These are phyloP conservation scores for Hyperopisus bebe DNA, from an alignment of 2,113 vertebrate genomes.

Conservation along the genomic window DNA sequence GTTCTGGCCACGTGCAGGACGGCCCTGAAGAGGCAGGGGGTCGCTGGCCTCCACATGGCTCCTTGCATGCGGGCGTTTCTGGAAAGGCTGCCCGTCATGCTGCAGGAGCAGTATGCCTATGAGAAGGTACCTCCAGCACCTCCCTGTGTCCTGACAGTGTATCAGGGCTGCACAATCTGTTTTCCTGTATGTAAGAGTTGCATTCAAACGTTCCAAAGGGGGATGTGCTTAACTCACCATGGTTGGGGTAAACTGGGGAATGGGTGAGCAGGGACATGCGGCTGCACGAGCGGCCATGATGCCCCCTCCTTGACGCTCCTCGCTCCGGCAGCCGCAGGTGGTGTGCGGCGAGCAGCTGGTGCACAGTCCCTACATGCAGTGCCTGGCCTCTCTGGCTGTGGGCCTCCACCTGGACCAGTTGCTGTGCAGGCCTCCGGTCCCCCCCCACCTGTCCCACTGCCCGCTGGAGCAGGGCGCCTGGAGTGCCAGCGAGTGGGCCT, in stretches of 20 bases:
- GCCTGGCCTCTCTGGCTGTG: slow-evolving; percentile 85
- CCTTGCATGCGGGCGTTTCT: slow-evolving; percentile 95
- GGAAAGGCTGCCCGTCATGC: slow-evolving; percentile 88
- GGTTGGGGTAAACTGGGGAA: neutral
- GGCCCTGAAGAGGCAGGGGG: slow-evolving; percentile 86
- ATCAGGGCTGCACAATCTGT: neutral
- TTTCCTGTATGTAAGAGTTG: neutral
- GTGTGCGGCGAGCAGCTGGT: slow-evolving; percentile 95
- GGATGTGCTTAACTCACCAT: neutral
- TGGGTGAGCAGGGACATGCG: neutral
- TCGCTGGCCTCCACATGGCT: slow-evolving; percentile 84
- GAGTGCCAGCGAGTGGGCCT: slow-evolving; percentile 88
- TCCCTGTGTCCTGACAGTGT: neutral
- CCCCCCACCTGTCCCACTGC: slow-evolving; percentile 72
- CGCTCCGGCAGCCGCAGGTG: slow-evolving; percentile 74
- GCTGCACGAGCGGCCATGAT: neutral
- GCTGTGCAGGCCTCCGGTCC: slow-evolving; percentile 74
- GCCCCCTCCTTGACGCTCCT: neutral
- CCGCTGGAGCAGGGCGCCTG: slow-evolving; percentile 70
- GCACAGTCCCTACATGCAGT: slow-evolving; percentile 97
- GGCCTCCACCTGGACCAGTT: slow-evolving; percentile 87
- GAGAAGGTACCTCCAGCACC: slow-evolving; percentile 72
- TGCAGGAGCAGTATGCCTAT: slow-evolving; percentile 93
- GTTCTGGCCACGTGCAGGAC: slow-evolving; percentile 86
- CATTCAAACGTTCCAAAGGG: neutral